Base-by-base conservation (phyloP, 2,797 vertebrate genomes). In the Eupleurogrammus muticus region DNA sequence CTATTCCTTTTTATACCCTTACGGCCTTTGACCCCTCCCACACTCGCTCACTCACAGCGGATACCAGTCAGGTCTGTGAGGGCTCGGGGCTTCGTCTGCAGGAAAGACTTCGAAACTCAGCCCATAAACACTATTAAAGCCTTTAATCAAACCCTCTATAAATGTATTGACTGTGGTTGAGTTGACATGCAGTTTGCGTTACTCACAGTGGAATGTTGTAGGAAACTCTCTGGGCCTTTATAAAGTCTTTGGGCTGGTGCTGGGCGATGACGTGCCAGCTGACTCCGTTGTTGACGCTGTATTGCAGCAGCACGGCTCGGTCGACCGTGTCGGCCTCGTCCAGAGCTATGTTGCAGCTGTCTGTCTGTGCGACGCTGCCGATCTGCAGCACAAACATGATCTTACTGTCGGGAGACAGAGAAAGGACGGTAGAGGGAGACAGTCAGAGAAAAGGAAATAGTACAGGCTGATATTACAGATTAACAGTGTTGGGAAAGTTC, bases 311-410 rank as follows among this genome's bases (percentile, higher is more conserved):
- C 74, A 99, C 97, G 0, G 97, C 98, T 69, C 97, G 96, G 92
- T 99, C 97, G 54, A 97, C 96, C 0, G 96, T 94, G 58, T 99
- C 95, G 0, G 95, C 92, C 85, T 96, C 95, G 59, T 95, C 96
- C 87, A 98, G 94, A 79, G 97, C 97, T 5, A 96, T 95, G 86
- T 99, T 99, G 85, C 98, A 99, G 89, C 97, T 99, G 79, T 97
- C 97, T 20, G 97, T 99, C 86, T 99, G 98, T 1, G 96, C 92
- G 34, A 93, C 81, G 34, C 98, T 99, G 91, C 98, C 98, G 24
- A 99, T 99, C 95, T 99, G 98, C 91, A 99, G 94, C 92, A 99
- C 98, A 92, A 99, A 99, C 97, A 99, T 99, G 93, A 99, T 99
- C 95, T 99, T 99, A 92, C 98, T 99, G 94, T 32, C 77, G 85